Base-by-base conservation (phyloP, 2,888 invertebrate genomes). In the Toxonevra muliebris region DNA sequence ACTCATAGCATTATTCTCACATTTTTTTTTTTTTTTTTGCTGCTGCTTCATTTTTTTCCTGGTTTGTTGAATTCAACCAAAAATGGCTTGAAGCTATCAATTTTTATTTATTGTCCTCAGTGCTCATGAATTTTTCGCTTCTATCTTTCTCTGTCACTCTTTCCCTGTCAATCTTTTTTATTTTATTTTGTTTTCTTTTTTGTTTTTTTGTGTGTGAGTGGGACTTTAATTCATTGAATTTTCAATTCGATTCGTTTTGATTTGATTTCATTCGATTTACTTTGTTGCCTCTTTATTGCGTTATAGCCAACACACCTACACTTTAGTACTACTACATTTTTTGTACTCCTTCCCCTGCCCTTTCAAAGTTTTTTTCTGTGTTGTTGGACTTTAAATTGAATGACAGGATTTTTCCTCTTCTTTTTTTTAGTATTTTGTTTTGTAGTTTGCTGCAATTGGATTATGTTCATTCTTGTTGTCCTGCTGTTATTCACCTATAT, bases 251-350 rank as follows among this genome's bases (percentile, higher is more conserved):
- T 66, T 66, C 58, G 61, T 45, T 71, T 66, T 69, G 66, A 71
- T 71, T 71, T 63, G 68, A 70, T 70, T 68, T 62, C 57, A 68
- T 65, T 68, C 55, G 71, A 58, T 53, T 66, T 61, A 45, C 48
- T 43, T 57, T 68, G 62, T 63, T 40, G 54, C 20, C 54, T 45
- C 50, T 62, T 11, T 55, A 41, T 48, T 13, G 53, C 43, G 15
- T 10, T 41, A 41, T 3, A 20, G 42, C 55, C 15, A 15, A 15
- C 50, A 13, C 50, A 48, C 42, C 42, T 8, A 17, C 41, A 11
- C 20, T 19, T 45, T 17, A 7, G 9, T 30, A 8, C 15, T 45
- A 19, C 20, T 42, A 11, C 7, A n/a, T 10, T 15, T 40, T 30
- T 8, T 30, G 19, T 11, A 10, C 43, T 13, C 13, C 13, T 42